Evolutionary conservation across 2,888 invertebrate genomes (phyloP), one percentile per base, ranked within the genome.

Genomic region (Caenorhabditis doughertyi): DNA sequence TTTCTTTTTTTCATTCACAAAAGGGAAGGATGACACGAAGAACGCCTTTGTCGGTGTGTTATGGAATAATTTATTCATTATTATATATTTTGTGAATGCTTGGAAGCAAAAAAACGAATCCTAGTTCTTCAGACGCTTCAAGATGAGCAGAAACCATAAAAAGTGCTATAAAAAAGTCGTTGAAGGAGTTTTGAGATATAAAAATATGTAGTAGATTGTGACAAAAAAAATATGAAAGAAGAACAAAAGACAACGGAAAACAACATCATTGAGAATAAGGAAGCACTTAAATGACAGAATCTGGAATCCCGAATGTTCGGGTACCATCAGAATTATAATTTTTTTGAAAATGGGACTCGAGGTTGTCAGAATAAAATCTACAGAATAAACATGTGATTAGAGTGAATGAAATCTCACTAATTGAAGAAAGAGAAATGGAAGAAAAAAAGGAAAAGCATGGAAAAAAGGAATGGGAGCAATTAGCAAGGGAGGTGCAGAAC

Each of bases 41-140:
- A 76, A 76, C 76, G 58, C 67, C 49, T 65, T 74, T 67, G 67
- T 76, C 44, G 65, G 25, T 49, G 56, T 76, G 67, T 49, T 42
- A 29, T n/a, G 39, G 11, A 58, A 76, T 77, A 70, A 77, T 68
- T 77, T 68, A 77, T 77, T 77, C 77, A 68, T 60, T 68, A 67
- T 67, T 74, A 51, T 76, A 56, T 76, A 76, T 76, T 27, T 67
- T 39, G 44, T 65, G 73, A 65, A 74, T 56, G 32, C 44, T 51
- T 32, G 51, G 51, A 56, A 29, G 11, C 9, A 27, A 21, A 44
- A 11, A 56, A 71, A 21, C 23, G 55, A 25, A 56, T 68, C 25
- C n/a, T n/a, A 25, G 16, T 42, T 42, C 42, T 64, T 64, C 44
- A 18, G 18, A 47, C n/a, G 44, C 13, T 47, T 47, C 32, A n/a